These are phyloP conservation scores for Sminthopsis crassicaudata DNA, from an alignment of 2,113 vertebrate species.

Conservation along the genomic window DNA sequence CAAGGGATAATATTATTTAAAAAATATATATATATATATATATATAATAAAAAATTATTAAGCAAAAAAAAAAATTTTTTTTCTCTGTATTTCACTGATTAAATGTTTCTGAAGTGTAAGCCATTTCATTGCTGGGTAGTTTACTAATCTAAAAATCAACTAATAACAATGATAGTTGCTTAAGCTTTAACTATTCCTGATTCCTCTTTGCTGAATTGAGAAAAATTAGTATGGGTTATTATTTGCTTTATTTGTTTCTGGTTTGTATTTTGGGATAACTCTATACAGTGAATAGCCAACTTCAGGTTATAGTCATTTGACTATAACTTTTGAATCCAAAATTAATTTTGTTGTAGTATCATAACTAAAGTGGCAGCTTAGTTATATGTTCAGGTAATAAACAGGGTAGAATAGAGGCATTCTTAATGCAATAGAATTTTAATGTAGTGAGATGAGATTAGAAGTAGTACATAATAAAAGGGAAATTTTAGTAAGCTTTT, in stretches of 20 bases:
- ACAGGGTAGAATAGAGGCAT: conserved; percentile 17
- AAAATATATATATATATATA: too few relatives aligned
- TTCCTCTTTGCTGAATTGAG: conserved; percentile 65
- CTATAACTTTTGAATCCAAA: conserved; percentile 65
- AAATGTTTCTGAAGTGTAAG: conserved; percentile 73
- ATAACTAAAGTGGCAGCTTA: conserved; percentile 26
- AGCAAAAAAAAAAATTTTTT: too few relatives aligned
- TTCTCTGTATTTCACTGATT: conserved; percentile 75
- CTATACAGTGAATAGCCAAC: conserved; percentile 56
- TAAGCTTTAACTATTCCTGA: conserved; percentile 70
- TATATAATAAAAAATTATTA: too few relatives aligned
- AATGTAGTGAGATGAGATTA: conserved; percentile 24
- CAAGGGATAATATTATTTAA: too few relatives aligned
- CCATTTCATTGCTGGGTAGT: conserved; percentile 65
- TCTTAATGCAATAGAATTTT: conserved; percentile 21
- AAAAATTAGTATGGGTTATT: conserved; percentile 65
- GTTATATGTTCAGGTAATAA: not conserved
- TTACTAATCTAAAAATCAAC: conserved; percentile 77
- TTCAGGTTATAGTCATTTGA: conserved; percentile 49
- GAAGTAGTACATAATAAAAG: conserved; percentile 21
- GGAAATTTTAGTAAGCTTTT: not conserved
- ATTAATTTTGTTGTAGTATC: conserved; percentile 63
- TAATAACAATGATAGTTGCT: conserved; percentile 60
- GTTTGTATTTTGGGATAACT: conserved; percentile 61
- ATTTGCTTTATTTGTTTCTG: conserved; percentile 73